Base-by-base conservation (phyloP, 1,140 invertebrate species). In the Camponotus floridanus region DNA sequence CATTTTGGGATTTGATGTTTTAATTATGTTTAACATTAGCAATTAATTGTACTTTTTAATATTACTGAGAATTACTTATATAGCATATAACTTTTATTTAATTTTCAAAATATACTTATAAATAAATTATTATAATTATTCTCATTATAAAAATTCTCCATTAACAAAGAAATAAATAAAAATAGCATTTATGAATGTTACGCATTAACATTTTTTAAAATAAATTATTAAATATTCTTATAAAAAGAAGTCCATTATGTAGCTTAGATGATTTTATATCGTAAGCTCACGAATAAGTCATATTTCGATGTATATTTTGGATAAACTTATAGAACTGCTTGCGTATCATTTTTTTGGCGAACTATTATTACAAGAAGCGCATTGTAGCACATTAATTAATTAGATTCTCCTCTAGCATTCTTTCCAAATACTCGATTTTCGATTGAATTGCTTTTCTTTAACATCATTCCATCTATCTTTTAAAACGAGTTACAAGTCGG, bases 221-320 rank as follows among this genome's bases (percentile, higher is more conserved):
- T 67, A 76, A 86, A 81, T 45, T 45, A 86, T 74, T 45, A 36
- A 88, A 51, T 86, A 88, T 78, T 86, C 73, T 88, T 31, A 39
- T 70, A 76, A 70, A 76, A 21, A 31, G 57, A 78, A 80, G 80
- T 81, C 36, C 57, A 81, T 39, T n/a, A 26, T 45, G 68, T 81
- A 83, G 64, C 11, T 42, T 64, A 68, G 65, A 59, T 55, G 70
- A 85, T 59, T 71, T 78, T 79, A 26, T 26, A 26, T 26, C 67
- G 67, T 62, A 61, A 78, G 51, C 80, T 70, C 45, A 80, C 87
- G 76, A 83, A 36, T 64, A 76, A 88, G 76, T 73, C 76, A 70
- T 88, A 81, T 74, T 21, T 55, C 39, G 26, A 15, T 26, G 26
- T 26, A 26, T 26, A 21, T 15, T 39, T 39, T 59, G 4, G 51